Percentiles rank a stretch among this genome's conserved stretches.
Conservation (phyloP, 2,888 invertebrate genomes). For the Chymomyza amoena region DNA sequence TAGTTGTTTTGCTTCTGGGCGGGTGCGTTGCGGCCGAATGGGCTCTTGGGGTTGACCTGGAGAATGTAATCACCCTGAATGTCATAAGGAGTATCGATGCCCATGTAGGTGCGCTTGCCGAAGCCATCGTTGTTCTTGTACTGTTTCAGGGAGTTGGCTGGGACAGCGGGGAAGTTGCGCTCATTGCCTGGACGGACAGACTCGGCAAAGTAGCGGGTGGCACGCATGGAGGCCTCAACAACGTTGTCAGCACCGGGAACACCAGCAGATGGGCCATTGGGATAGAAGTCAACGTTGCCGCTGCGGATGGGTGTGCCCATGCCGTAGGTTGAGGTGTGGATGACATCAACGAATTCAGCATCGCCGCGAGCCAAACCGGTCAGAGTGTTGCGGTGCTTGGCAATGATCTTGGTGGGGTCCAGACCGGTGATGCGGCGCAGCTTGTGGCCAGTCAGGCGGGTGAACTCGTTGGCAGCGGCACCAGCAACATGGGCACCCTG, state of each 20-base stretch:
- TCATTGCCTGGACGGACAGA: conserved; percentile 76
- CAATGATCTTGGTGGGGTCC: conserved; percentile 70
- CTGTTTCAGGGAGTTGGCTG: conserved; percentile 71
- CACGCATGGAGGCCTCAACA: conserved; percentile 71
- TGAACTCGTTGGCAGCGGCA: conserved; percentile 69
- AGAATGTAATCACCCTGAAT: conserved; percentile 75
- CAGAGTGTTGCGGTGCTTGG: conserved; percentile 57
- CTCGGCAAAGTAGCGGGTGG: conserved; percentile 76
- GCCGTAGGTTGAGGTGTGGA: conserved; percentile 73
- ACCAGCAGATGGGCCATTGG: conserved; percentile 67
- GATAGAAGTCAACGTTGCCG: conserved; percentile 77
- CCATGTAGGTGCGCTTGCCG: conserved; percentile 75
- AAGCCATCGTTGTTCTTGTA: conserved; percentile 72
- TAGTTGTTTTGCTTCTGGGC: conserved; percentile 63
- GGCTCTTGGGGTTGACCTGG: conserved; percentile 72
- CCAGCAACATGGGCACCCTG: conserved; percentile 76
- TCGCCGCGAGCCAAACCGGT: conserved; percentile 73
- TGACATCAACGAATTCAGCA: conserved; percentile 77
- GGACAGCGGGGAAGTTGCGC: conserved; percentile 75
- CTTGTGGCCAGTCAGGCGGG: conserved; percentile 65
- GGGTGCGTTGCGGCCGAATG: conserved; percentile 72
- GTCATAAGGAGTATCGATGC: conserved; percentile 65
- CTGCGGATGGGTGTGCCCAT: conserved; percentile 62
- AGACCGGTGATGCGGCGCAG: conserved; percentile 76
- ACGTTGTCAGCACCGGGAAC: conserved; percentile 74